Evolutionary conservation across 2,113 vertebrate species (phyloP).

Genomic region (Philantomba maxwellii): DNA sequence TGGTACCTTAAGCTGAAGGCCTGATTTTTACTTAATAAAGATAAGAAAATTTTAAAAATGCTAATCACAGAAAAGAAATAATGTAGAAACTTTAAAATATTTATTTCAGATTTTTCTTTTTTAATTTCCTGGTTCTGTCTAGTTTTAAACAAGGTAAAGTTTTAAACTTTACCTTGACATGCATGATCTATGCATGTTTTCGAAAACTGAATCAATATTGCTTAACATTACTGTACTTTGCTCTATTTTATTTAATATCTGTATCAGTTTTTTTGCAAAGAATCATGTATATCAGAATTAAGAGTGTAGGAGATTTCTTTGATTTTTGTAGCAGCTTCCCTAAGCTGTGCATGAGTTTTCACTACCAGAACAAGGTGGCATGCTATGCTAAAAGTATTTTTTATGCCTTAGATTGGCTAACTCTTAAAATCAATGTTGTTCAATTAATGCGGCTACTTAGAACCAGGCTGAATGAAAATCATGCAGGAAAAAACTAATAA

Average conservation of each 20-base stretch:
- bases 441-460: not conserved
- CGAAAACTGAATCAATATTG: not conserved
- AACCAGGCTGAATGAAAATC: not conserved
- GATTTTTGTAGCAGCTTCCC: not conserved
- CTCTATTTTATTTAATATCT: not conserved
- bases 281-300: not conserved
- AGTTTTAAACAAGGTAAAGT: not conserved
- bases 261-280: not conserved
- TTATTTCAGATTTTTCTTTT: not conserved
- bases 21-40: not conserved
- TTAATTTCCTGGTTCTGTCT: not conserved
- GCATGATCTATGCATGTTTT: not conserved
- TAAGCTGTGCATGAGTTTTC: not conserved
- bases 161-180: not conserved
- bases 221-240: not conserved
- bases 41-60: not conserved
- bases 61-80: not conserved
- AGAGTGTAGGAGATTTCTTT: not conserved
- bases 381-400: not conserved
- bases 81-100: not conserved
- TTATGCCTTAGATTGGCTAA: not conserved
- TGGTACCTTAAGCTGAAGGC: not conserved
- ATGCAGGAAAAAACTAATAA: not conserved
- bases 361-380: not conserved
- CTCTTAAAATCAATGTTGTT: not conserved